Percentiles rank a stretch among this genome's conserved stretches.
Conservation (phyloP, 2,888 invertebrate species). For the Stomorhina lunata region DNA sequence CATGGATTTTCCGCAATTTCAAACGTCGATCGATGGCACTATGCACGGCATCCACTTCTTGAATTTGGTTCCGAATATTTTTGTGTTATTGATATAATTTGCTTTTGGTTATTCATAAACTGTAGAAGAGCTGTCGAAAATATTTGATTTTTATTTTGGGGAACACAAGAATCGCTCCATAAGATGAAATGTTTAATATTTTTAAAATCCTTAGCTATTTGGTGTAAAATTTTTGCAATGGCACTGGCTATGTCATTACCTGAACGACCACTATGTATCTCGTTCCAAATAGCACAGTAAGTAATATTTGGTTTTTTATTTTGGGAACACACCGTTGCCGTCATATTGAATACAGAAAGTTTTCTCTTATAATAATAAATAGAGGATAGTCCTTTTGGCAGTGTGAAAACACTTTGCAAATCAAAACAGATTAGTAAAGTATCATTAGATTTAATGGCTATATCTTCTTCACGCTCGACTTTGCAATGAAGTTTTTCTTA, state of each 20-base stretch:
- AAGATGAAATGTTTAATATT: slow-evolving; percentile 23
- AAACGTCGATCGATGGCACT: slow-evolving; percentile 12
- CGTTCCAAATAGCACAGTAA: not conserved
- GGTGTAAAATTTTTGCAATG: slow-evolving; percentile 23
- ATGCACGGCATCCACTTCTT: slow-evolving; percentile 28
- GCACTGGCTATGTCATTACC: slow-evolving; percentile 11
- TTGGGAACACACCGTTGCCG: slow-evolving; percentile 27
- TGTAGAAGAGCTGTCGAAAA: not conserved
- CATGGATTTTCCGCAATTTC: not conserved
- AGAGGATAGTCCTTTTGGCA: no score
- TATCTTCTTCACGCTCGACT: no score
- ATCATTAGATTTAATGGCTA: no score
- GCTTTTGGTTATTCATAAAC: not conserved
- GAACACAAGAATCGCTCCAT: slow-evolving; percentile 6
- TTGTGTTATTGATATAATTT: not conserved
- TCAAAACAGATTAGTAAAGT: no score
- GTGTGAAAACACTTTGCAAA: no score
- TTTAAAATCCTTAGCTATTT: slow-evolving; percentile 26
- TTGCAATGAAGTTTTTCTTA: no score
- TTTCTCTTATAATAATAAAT: slow-evolving; percentile 42
- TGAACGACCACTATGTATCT: not conserved
- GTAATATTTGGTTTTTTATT: no score
- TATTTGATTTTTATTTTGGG: not conserved
- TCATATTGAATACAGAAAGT: slow-evolving; percentile 41
- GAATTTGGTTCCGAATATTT: slow-evolving; percentile 2